Evolutionary conservation across 2,797 vertebrate species (phyloP), one percentile per base, ranked within the genome.

Genomic region (Notoglanidium macrostoma): DNA sequence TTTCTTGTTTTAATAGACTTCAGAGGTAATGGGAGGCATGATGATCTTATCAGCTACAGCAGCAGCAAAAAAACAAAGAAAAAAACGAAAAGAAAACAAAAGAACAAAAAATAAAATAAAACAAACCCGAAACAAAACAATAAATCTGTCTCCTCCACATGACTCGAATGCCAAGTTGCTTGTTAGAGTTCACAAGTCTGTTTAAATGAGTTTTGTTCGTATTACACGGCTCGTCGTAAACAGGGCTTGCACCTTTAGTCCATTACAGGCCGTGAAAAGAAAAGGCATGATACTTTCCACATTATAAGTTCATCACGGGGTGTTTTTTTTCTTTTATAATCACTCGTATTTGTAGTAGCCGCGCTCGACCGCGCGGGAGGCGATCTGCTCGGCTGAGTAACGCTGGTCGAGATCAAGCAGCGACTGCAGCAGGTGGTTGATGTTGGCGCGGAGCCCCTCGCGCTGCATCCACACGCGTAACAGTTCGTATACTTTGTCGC

Each of bases 401-500:
- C 94, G 94, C 93, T 96, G 96, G 93, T 96, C 95, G 92, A 96
- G 92, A 6, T 92, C 93, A 0, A 96, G 92, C 87, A 96, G 85
- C 29, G 93, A 92, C 0, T 95, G 87, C 5, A 96, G 79, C 90
- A 96, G 93, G 88, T 93, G 88, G 88, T 96, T 96, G 92, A 96
- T 96, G 93, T 96, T 94, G 0, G 96, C 96, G 26, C 95, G 94
- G 0, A 95, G 94, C 23, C 96, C 96, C 89, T 95, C 94, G 49
- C 92, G 91, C 92, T 96, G 96, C 96, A 96, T 96, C 96, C 96
- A 96, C 90, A 91, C 94, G 88, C 94, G 95, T 86, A 96, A 93
- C 89, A 96, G 95, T 65, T 96, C 95, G 35, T 96, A 96, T 76
- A 96, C 96, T 83, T 96, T 96, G 93, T 96, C 96, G 0, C 73